phyloP scores from a whole-genome alignment of 2,113 vertebrate species.

The Chascanopsetta lugubris region DNA sequence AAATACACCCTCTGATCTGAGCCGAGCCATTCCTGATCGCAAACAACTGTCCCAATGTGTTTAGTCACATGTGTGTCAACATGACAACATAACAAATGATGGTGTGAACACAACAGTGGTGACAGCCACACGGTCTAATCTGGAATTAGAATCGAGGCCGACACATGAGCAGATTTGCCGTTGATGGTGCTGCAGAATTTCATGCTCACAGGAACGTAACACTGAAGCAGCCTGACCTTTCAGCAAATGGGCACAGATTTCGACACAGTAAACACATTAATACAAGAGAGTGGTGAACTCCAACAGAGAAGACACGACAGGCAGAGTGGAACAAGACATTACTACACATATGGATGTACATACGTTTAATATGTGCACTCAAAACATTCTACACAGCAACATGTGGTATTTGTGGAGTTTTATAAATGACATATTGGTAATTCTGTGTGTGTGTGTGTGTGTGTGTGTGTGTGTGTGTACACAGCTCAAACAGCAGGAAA shows the following conservation, averaged over 20 bases:
- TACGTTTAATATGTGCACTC: not conserved
- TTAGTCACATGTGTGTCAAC: too few species aligned
- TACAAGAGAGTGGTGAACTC: conserved; percentile 14
- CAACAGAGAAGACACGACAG: not conserved
- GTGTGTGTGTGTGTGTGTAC: conserved; percentile 5
- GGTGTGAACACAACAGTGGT: not conserved
- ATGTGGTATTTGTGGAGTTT: not conserved
- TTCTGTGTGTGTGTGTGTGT: not conserved
- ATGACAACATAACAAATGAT: too few species aligned
- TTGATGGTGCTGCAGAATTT: conserved; percentile 7
- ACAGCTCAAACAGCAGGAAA: conserved; percentile 32
- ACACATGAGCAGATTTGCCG: not conserved
- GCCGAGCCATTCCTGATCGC: too few species aligned
- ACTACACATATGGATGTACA: not conserved
- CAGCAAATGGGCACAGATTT: conserved; percentile 3
- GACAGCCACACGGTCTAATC: conserved; percentile 8
- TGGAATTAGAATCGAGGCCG: conserved; percentile 9
- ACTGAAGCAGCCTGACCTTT: conserved; percentile 30
- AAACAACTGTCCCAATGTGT: too few species aligned
- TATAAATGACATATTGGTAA: not conserved
- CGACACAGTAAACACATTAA: conserved; percentile 47
- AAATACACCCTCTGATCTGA: too few species aligned
- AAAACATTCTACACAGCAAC: too few species aligned
- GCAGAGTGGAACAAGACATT: not conserved
- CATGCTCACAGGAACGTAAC: conserved; percentile 7